A percentile compares a stretch with the other conserved stretches of the same genome.
phyloP scores from a whole-genome alignment of 23 tunicate species.

The Ascidia mentula region DNA sequence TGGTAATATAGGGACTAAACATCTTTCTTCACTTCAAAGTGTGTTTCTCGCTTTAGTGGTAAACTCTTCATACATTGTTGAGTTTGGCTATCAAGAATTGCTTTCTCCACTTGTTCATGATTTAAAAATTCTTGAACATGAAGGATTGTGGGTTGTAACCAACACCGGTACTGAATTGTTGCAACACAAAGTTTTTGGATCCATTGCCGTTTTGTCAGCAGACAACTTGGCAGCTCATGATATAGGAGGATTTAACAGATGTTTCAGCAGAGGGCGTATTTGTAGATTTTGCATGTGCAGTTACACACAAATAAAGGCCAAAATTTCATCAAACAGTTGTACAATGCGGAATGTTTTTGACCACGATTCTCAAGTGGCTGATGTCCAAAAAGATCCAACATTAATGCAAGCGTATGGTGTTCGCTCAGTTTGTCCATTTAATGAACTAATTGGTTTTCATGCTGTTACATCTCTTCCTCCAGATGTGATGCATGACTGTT shows the following conservation, averaged over 20 bases:
- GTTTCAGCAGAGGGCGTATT: conserved; percentile 31
- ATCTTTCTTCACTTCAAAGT: not conserved
- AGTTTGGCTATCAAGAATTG: not conserved
- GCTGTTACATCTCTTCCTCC: conserved; percentile 10
- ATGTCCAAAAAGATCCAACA: not conserved
- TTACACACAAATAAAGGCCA: not conserved
- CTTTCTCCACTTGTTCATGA: conserved; percentile 12
- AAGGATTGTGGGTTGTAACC: not conserved
- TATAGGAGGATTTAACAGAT: conserved; percentile 11
- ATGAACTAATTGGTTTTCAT: conserved; percentile 2
- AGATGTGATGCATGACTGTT: conserved; percentile 37
- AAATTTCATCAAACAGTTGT: conserved; percentile 7
- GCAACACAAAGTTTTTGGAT: conserved; percentile 2
- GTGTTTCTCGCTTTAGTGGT: conserved; percentile 5
- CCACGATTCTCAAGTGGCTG: not conserved
- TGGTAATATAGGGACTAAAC: conserved; percentile 17
- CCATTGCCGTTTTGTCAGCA: conserved; percentile 23
- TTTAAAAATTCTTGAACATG: conserved; percentile 12
- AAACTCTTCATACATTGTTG: not conserved
- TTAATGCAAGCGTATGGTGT: conserved; percentile 19
- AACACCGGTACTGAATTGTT: not conserved
- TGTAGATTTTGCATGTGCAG: conserved; percentile 32
- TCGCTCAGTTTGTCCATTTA: conserved; percentile 9
- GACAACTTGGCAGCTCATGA: conserved; percentile 38
- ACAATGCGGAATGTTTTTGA: not conserved